Evolutionary conservation across 2,113 vertebrate species (phyloP), one percentile per base, ranked within the genome.

Genomic region (Noturus placidus): DNA sequence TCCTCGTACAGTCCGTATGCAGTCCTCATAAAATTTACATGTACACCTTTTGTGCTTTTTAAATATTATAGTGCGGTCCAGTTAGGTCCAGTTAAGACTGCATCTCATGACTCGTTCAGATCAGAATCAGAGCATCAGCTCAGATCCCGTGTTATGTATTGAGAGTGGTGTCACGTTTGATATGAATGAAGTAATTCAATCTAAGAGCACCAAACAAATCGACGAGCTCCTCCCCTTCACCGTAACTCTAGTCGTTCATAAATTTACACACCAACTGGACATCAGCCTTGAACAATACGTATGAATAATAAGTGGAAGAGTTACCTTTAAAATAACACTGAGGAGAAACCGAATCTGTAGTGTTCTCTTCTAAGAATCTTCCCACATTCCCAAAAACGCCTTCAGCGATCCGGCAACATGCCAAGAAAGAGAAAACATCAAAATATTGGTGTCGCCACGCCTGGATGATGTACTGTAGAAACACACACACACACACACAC

Each of bases 371-470:
- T 11, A 13, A 20, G 17, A 22, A 56, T 22, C 78, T 27, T 83
- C 38, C 82, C 61, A 63, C 82, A 42, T 50, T 50, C 38, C 38
- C 13, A 4, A 46, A 50, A 83, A 9, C 22, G 82, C 82, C 63
- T 50, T 67, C 17, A 83, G 82, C 82, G 33, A 50, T 50, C 46
- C 19, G 63, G 61, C 42, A 52, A 50, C 61, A 67, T 3, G 38
- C 42, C 63, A 52, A 52, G 2, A n/a, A 65, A 17, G 14, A 67
- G 27, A 50, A 30, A 83, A 13, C 35, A 63, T 86, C 83, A 83
- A 46, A 83, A 63, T 72, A 74, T 52, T 33, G 80, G 77, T 85
- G 72, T 56, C 65, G 87, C 89, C 87, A 88, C 89, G 56, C 89
- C 89, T 85, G 61, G 78, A 57, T 88, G 72, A 88, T 82, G 81